Evolutionary conservation across 2,113 vertebrate genomes (phyloP), one percentile per base, ranked within the genome.

Genomic region (Nannobrachium achirus): DNA sequence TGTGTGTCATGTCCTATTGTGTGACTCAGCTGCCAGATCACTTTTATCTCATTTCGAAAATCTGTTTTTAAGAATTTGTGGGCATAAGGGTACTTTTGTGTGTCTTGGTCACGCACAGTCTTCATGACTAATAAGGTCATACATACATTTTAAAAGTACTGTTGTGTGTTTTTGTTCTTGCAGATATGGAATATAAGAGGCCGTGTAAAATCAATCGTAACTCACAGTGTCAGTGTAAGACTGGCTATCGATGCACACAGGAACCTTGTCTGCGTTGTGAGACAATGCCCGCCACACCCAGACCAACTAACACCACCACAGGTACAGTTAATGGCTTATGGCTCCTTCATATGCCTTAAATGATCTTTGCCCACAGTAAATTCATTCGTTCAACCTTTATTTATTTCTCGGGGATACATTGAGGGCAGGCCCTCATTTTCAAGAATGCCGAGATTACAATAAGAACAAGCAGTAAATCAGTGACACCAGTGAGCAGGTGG

Each of bases 181-280:
- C 16, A 68, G 88, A 86, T 0, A 7, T 87, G 86, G 75, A 56
- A 66, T 55, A 63, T 5, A 4, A 44, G 13, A 58, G 25, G 2
- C 0, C 0, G 0, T 93, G 92, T 48, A 78, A 0, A 0, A 0
- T 0, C 0, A 81, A 10, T 10, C 51, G n/a, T 0, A 11, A 91
- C 8, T 51, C 86, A 0, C 76, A 80, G 59, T 93, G 91, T 62
- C 53, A 0, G 19, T 93, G 92, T 69, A 48, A 71, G 39, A 15
- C 49, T 1, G 91, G 90, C 14, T 90, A 78, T 46, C 16, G 1
- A 13, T 92, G 89, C 66, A 63, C 0, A 20, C 73, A 57, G 50
- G 1, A 13, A 0, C 0, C 8, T 0, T 92, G 92, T 50, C 9
- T 8, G 0, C 0, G 6, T 8, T 93, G 92, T 73, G 56, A 16